A percentile compares a stretch with the other conserved stretches of the same genome.
Conservation (phyloP, 2,113 vertebrate genomes). For the Pseudopodoces humilis region DNA sequence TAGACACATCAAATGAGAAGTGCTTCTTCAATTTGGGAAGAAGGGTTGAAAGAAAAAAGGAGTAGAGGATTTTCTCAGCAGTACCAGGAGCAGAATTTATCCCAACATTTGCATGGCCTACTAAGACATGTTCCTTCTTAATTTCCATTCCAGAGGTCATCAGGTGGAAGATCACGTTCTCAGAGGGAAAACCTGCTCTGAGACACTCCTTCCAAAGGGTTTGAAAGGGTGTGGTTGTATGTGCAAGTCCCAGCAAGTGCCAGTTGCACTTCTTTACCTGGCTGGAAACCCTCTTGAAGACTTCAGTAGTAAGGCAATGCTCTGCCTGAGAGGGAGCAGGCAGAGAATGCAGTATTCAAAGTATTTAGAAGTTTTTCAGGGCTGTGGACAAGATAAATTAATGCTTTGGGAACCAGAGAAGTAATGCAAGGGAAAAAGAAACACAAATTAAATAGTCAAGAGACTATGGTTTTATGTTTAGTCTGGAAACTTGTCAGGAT, state of each 20-base stretch:
- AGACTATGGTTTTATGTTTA: not conserved
- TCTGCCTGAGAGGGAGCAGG: not conserved
- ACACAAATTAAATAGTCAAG: not conserved
- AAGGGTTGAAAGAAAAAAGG: not conserved
- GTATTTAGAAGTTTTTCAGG: not conserved
- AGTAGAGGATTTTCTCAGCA: not conserved
- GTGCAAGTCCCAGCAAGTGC: not conserved
- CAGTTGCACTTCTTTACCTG: not conserved
- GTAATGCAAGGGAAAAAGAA: not conserved
- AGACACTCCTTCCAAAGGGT: constrained; percentile 3
- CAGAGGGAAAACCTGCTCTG: constrained; percentile 44
- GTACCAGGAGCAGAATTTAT: not conserved
- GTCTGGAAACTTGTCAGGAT: not conserved
- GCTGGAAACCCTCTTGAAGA: not conserved
- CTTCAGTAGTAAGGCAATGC: not conserved
- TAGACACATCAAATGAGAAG: not conserved
- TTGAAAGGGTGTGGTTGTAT: constrained; percentile 16
- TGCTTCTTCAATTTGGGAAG: not conserved
- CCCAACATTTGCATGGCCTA: not conserved
- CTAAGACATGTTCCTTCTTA: not conserved
- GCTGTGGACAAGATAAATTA: not conserved
- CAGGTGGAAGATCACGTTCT: not conserved
- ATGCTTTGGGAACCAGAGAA: not conserved
- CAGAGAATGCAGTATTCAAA: not conserved
- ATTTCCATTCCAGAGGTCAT: constrained; percentile 25